Percentiles rank a stretch among this genome's conserved stretches.
Conservation (phyloP, 2,113 vertebrate species). For the Percina caprodes region DNA sequence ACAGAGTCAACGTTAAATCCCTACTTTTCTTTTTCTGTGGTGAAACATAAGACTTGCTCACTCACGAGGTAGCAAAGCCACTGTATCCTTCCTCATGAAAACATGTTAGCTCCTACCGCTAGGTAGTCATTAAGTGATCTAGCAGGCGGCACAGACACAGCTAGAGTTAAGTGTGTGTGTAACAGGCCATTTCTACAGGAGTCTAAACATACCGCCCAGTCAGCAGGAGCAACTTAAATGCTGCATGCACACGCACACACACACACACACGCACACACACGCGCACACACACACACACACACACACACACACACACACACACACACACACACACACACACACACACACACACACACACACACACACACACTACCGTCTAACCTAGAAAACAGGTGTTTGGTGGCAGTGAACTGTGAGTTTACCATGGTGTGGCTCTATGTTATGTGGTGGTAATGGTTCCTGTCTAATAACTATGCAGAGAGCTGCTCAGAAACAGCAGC, state of each 20-base stretch:
- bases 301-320: conserved; percentile 1
- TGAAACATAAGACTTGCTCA: conserved; percentile 25
- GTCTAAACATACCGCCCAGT: conserved; percentile 74
- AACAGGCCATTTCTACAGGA: conserved; percentile 63
- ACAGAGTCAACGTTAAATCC: conserved; percentile 29
- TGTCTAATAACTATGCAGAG: conserved; percentile 80
- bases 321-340: conserved; percentile 16
- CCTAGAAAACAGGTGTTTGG: conserved; percentile 60
- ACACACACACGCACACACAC: neutral
- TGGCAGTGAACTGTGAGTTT: conserved; percentile 53
- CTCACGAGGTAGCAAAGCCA: conserved; percentile 42
- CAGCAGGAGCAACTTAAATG: conserved; percentile 67
- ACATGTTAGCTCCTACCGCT: conserved; percentile 45
- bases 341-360: neutral
- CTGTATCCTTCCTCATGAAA: conserved; percentile 62
- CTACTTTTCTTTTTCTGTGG: conserved; percentile 5
- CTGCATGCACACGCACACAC: neutral
- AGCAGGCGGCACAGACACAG: conserved; percentile 47
- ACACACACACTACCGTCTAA: conserved; percentile 4
- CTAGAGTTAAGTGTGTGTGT: conserved; percentile 53
- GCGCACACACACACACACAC: neutral
- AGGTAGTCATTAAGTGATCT: conserved; percentile 67
- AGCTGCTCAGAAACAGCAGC: conserved; percentile 73
- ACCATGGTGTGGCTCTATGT: conserved; percentile 44
- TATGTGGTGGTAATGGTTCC: conserved; percentile 62